Evolutionary conservation across 92 coral and sea anemone species (phyloP), one percentile per base, ranked within the genome.

Genomic region (Desmophyllum pertusum): DNA sequence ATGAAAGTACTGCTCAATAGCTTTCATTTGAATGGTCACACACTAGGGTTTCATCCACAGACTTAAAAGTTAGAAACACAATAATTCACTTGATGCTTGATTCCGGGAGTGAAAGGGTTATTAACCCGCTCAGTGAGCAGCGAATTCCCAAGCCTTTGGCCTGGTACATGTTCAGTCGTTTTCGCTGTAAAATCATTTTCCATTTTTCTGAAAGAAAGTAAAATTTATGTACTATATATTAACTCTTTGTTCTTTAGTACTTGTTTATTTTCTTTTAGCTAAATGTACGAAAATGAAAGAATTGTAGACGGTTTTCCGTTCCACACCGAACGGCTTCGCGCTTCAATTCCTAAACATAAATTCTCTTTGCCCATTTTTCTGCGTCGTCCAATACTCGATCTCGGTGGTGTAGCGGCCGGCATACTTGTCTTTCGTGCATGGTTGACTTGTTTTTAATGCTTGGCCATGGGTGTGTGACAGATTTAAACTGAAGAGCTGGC

Each of bases 391-490:
- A 69, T 66, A 50, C 50, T 69, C 18, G 13, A 6, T 50, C 5
- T 50, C 65, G 30, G 13, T 52, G 68, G 62, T 80, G 84, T 36
- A 31, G 63, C n/a, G n/a, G n/a, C n/a, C n/a, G n/a, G n/a, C 84
- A 80, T 80, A 68, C 48, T 69, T 80, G 25, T 19, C 14, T 80
- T 80, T 62, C 84, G 84, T 80, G 84, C 65, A 27, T 27, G 65
- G 14, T 31, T 40, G 9, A 51, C 29, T 68, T 80, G 75, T 69
- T 80, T 68, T 52, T 69, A 33, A 51, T 35, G 25, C 84, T 33
- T 51, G 84, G 73, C n/a, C n/a, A n/a, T n/a, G n/a, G n/a, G n/a
- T n/a, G 45, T 35, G 75, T 67, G 84, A 80, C 84, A 30, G 76
- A 36, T 48, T 67, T 80, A 51, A 80, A 73, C n/a, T n/a, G n/a